Base-by-base conservation (phyloP, 2,888 invertebrate genomes). In the Zaprionus obscuricornis region DNA sequence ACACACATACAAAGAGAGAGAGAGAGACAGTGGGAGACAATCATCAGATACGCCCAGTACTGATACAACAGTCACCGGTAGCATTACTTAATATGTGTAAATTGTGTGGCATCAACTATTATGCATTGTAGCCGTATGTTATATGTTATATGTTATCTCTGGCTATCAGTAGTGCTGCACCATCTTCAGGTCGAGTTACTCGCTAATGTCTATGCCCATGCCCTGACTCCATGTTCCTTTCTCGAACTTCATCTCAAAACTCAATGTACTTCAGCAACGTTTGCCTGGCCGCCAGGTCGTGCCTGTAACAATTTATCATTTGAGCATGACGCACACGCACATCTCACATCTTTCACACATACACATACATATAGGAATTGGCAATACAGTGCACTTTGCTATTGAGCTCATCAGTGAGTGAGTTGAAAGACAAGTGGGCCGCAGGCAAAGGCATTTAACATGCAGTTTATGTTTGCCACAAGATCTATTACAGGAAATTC, bases 401-500 rank as follows among this genome's bases (percentile, higher is more conserved):
- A 63, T 73, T 70, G 62, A 62, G 70, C 63, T 72, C 74, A 74
- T 74, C 78, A 74, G 64, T 31, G 51, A 13, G 34, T 26, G 42
- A 16, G 43, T 39, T 8, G 17, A 26, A 8, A 7, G 10, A 14
- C 26, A 27, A 20, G 40, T 7, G 36, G 20, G 58, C 67, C 67
- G 39, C 60, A 66, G 77, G 71, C 73, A 63, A 77, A 74, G 70
- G 85, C 84, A 83, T 85, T 86, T 87, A 85, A 74, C 81, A 81
- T 86, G 84, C 78, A 87, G 83, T 86, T 86, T 76, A 76, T 84
- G 76, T 86, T 87, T 74, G 75, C 85, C 87, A 66, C 87, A 87
- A 86, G 88, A 88, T 87, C 87, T 79, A 86, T 87, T 88, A 87
- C 87, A 85, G 87, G 84, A 81, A 77, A 86, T 70, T 76, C 85